Conservation (phyloP, 2,113 vertebrate genomes). For the pig (Sus scrofa) region T2T-Sscrofa CM000827.6:89136501-89137000, state of each 20-base stretch:
- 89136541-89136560: slow-evolving; percentile 86
- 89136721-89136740: background rate
- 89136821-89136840: too few species aligned
- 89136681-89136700: slow-evolving; percentile 7
- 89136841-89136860: background rate
- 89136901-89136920: background rate
- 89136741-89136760: background rate
- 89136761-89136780: background rate
- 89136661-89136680: background rate
- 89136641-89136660: background rate
- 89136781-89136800: background rate
- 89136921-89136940: background rate
- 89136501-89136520: slow-evolving; percentile 82
- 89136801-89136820: background rate
- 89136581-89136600: slow-evolving; percentile 83
- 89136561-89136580: slow-evolving; percentile 85
- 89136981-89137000: background rate
- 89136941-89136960: background rate
- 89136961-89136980: background rate
- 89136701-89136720: background rate
- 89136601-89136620: slow-evolving; percentile 26
- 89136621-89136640: background rate
- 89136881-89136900: background rate
- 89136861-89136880: background rate
- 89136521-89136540: slow-evolving; percentile 78